phyloP scores from a whole-genome alignment of 2,888 invertebrate genomes.

The Melinaea marsaeus region DNA sequence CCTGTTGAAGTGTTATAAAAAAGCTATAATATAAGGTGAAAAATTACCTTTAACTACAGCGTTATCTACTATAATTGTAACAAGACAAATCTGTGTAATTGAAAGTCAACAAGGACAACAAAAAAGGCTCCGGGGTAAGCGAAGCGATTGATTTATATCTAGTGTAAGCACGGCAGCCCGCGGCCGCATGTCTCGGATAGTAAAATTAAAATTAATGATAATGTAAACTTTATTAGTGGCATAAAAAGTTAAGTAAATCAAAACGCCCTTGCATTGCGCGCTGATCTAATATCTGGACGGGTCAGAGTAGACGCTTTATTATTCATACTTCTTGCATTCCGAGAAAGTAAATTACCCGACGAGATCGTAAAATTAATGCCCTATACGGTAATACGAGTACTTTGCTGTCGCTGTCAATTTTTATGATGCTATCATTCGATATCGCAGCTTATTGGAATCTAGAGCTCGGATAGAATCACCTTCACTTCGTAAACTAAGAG shows the following conservation, averaged over 20 bases:
- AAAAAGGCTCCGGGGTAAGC: constrained; percentile 25
- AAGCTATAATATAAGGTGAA: constrained; percentile 9
- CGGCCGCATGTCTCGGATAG: constrained; percentile 45
- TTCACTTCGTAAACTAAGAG: constrained; percentile 30
- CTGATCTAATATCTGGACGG: constrained; percentile 45
- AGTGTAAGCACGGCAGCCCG: constrained; percentile 49
- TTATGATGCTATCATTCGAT: constrained; percentile 65
- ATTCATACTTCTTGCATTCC: constrained; percentile 68
- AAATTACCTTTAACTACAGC: constrained; percentile 29
- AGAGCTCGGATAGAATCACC: constrained; percentile 32
- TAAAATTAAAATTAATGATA: constrained; percentile 73
- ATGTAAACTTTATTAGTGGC: constrained; percentile 69
- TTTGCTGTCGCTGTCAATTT: constrained; percentile 66
- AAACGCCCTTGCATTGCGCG: constrained; percentile 44
- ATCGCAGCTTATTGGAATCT: constrained; percentile 45
- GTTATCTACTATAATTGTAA: constrained; percentile 30
- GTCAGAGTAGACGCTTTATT: constrained; percentile 67
- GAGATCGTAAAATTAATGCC: constrained; percentile 71
- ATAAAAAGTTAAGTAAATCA: constrained; percentile 68
- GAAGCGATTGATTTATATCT: constrained; percentile 57
- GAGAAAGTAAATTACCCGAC: constrained; percentile 69
- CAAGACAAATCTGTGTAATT: constrained; percentile 30
- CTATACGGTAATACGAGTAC: constrained; percentile 68
- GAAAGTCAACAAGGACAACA: constrained; percentile 32
- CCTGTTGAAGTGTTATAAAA: constrained; percentile 5